Conservation (phyloP, 2,797 vertebrate genomes). For the Xenentodon cancila region DNA sequence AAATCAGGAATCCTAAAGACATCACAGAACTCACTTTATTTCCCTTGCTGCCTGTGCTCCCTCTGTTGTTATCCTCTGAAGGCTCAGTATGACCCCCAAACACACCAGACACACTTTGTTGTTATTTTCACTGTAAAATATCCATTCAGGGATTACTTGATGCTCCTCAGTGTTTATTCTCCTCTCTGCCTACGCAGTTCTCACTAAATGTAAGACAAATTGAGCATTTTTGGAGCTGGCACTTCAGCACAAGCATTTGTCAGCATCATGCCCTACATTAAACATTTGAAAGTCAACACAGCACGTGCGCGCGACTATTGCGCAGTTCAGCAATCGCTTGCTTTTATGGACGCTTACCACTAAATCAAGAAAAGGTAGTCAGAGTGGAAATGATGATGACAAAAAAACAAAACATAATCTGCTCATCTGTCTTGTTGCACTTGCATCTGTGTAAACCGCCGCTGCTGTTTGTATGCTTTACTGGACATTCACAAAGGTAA, state of each 20-base stretch:
- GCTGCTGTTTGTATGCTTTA: slow-evolving; percentile 68
- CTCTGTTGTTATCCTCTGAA: slow-evolving; percentile 80
- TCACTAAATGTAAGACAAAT: slow-evolving; percentile 75
- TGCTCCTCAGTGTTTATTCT: slow-evolving; percentile 75
- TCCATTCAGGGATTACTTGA: slow-evolving; percentile 80
- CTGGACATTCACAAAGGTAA: slow-evolving; percentile 77
- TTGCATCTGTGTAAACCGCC: slow-evolving; percentile 24
- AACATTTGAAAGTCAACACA: slow-evolving; percentile 57
- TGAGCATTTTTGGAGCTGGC: slow-evolving; percentile 70
- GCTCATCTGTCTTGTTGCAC: slow-evolving; percentile 31
- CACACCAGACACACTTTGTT: slow-evolving; percentile 72
- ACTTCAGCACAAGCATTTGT: slow-evolving; percentile 68
- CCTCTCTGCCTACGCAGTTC: slow-evolving; percentile 62
- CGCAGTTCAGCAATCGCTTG: slow-evolving; percentile 38
- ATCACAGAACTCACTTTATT: slow-evolving; percentile 80
- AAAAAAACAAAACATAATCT: slow-evolving; percentile 13
- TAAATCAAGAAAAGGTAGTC: slow-evolving; percentile 28
- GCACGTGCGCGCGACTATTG: slow-evolving; percentile 34
- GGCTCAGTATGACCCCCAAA: slow-evolving; percentile 75
- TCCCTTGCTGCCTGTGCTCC: slow-evolving; percentile 74
- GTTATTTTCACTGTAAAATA: slow-evolving; percentile 81
- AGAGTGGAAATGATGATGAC: slow-evolving; percentile 19
- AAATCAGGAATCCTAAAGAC: slow-evolving; percentile 80
- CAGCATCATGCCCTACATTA: slow-evolving; percentile 53
- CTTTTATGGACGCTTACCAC: slow-evolving; percentile 25